These are phyloP conservation scores for Cheilosia grossa DNA, from an alignment of 2,888 invertebrate genomes.

Conservation along the genomic window DNA sequence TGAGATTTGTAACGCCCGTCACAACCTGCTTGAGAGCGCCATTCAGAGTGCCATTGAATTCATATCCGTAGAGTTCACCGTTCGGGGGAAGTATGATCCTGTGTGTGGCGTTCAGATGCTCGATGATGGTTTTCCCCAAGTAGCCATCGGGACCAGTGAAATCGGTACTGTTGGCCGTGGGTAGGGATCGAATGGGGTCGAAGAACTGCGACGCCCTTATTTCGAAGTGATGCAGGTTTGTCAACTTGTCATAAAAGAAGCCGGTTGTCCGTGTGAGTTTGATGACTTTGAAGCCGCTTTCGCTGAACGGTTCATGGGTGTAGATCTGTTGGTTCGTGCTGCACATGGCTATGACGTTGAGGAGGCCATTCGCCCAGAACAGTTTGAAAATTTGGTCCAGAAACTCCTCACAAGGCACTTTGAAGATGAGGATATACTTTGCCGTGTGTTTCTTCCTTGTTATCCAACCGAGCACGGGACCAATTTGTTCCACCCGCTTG, in stretches of 20 bases:
- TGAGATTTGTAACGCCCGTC: slow-evolving; percentile 76
- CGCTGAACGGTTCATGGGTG: slow-evolving; percentile 79
- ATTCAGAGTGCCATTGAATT: slow-evolving; percentile 77
- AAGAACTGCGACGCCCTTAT: slow-evolving; percentile 79
- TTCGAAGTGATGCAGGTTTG: slow-evolving; percentile 76
- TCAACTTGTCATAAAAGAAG: slow-evolving; percentile 77
- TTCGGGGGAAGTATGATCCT: no score
- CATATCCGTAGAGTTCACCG: slow-evolving; percentile 76
- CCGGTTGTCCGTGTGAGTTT: slow-evolving; percentile 3
- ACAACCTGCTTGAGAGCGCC: slow-evolving; percentile 78
- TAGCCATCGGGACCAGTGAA: no score
- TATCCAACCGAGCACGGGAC: background rate
- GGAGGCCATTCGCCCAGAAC: slow-evolving; percentile 78
- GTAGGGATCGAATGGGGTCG: slow-evolving; percentile 78
- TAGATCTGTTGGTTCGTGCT: slow-evolving; percentile 53
- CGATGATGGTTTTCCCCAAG: slow-evolving; percentile 62
- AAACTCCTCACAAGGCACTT: slow-evolving; percentile 63
- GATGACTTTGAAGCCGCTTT: slow-evolving; percentile 75
- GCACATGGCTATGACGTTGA: slow-evolving; percentile 77
- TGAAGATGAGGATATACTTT: slow-evolving; percentile 79
- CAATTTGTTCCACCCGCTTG: slow-evolving; percentile 13
- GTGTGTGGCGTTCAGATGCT: slow-evolving; percentile 70
- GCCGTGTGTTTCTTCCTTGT: slow-evolving; percentile 76
- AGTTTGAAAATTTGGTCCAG: slow-evolving; percentile 75
- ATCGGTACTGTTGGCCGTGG: slow-evolving; percentile 48